phyloP scores from a whole-genome alignment of 2,797 vertebrate species.

The Brachyrhaphis roseni region DNA sequence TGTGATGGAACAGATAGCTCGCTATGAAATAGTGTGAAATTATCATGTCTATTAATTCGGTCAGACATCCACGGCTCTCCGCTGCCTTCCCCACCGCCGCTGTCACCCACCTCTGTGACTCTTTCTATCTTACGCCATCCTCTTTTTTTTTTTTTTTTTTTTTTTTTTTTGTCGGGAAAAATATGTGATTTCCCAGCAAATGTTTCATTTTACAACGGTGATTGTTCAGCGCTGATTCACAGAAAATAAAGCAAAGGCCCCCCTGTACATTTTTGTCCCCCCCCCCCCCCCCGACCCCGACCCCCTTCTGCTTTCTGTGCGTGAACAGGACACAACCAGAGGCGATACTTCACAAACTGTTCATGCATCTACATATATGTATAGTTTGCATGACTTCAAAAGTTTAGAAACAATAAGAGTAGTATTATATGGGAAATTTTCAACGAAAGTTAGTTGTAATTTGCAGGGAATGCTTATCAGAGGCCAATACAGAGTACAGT shows the following conservation, averaged over 20 bases:
- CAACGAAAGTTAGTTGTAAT: slow-evolving; percentile 1
- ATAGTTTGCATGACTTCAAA: not conserved
- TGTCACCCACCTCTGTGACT: slow-evolving; percentile 41
- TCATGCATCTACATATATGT: not conserved
- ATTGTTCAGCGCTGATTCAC: slow-evolving; percentile 74
- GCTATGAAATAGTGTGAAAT: slow-evolving; percentile 97
- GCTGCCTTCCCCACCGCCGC: slow-evolving; percentile 49
- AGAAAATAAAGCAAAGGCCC: slow-evolving; percentile 65
- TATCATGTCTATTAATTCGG: slow-evolving; percentile 99
- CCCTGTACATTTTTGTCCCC: slow-evolving; percentile 13
- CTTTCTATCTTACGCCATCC: slow-evolving; percentile 63
- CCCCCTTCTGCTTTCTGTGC: not conserved
- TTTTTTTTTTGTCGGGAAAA: slow-evolving; percentile 68
- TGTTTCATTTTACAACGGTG: slow-evolving; percentile 69
- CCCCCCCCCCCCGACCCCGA: too few species aligned
- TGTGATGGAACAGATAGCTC: slow-evolving; percentile 92
- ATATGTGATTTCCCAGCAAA: slow-evolving; percentile 87
- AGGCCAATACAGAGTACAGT: slow-evolving; percentile 40
- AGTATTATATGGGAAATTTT: not conserved
- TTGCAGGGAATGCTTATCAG: slow-evolving; percentile 40
- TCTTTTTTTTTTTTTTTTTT: not conserved
- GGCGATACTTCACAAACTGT: not conserved
- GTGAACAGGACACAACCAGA: not conserved
- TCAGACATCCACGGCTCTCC: slow-evolving; percentile 85
- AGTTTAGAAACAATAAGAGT: not conserved